Conservation (phyloP, 2,797 vertebrate genomes). For the Poecilia gillii region DNA sequence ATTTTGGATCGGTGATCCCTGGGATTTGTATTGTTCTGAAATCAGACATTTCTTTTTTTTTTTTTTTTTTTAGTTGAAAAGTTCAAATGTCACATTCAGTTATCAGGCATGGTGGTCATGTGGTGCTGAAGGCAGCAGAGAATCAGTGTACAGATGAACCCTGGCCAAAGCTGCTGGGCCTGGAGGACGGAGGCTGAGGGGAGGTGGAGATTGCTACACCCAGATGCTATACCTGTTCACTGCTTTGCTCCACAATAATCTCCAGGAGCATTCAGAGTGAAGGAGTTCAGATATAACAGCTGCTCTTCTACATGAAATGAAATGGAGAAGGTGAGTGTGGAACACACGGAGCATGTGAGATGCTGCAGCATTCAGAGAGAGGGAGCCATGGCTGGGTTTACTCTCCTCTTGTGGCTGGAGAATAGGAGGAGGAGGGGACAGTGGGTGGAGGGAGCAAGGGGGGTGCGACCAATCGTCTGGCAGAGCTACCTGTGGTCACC, state of each 20-base stretch:
- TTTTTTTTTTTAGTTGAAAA: not conserved
- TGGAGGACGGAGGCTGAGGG: not conserved
- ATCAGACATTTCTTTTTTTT: not conserved
- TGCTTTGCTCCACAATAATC: not conserved
- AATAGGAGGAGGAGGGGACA: slow-evolving; percentile 61
- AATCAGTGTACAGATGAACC: not conserved
- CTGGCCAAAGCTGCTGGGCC: not conserved
- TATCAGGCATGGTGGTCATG: not conserved
- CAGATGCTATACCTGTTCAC: not conserved
- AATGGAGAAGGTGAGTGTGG: not conserved
- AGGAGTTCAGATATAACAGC: not conserved
- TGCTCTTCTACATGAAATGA: not conserved
- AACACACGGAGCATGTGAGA: slow-evolving; percentile 9
- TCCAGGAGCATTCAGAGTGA: not conserved
- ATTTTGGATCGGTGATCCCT: not conserved
- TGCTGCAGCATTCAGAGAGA: slow-evolving; percentile 21
- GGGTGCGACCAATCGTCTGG: slow-evolving; percentile 83
- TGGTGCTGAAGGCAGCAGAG: not conserved
- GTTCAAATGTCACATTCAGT: not conserved
- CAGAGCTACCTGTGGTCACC: slow-evolving; percentile 53
- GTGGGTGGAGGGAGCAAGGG: slow-evolving; percentile 68
- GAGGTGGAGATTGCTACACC: not conserved
- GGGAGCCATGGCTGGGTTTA: slow-evolving; percentile 54
- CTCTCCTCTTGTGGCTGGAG: slow-evolving; percentile 48
- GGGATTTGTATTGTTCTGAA: not conserved